phyloP scores from a whole-genome alignment of 1,140 invertebrate species.

The Anoplolepis gracilipes region DNA sequence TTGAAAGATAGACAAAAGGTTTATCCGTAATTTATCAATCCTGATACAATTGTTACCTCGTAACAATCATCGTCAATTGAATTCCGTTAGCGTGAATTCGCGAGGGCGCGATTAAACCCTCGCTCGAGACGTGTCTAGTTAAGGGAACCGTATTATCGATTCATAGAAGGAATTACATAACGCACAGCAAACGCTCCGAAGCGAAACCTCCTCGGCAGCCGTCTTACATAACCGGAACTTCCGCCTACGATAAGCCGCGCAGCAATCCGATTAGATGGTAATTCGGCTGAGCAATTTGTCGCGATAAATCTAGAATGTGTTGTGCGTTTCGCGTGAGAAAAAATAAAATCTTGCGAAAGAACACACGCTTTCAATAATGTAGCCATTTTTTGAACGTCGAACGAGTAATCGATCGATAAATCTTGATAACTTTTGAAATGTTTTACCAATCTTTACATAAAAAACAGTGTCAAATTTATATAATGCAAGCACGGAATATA shows the following conservation, averaged over 20 bases:
- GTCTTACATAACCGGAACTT: constrained; percentile 70
- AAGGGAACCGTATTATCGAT: constrained; percentile 72
- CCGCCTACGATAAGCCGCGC: constrained; percentile 61
- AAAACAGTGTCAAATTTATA: neutral
- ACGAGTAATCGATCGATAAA: neutral
- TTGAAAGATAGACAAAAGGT: neutral
- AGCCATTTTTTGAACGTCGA: neutral
- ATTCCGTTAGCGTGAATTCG: constrained; percentile 33
- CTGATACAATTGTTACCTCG: neutral
- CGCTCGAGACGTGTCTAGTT: constrained; percentile 62
- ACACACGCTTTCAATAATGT: neutral
- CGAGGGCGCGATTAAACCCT: constrained; percentile 45
- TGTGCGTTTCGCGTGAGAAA: neutral
- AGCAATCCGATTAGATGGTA: constrained; percentile 48
- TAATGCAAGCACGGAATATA: too few relatives aligned
- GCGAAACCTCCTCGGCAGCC: constrained; percentile 48
- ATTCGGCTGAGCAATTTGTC: constrained; percentile 69
- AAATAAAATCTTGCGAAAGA: neutral
- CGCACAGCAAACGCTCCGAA: neutral
- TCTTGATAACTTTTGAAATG: neutral
- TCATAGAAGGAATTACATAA: constrained; percentile 70
- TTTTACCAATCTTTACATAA: neutral
- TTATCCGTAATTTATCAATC: neutral
- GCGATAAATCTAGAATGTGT: constrained; percentile 59
- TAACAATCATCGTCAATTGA: constrained; percentile 11